Base-by-base conservation (phyloP, 1,140 invertebrate genomes). In the Lethocerus indicus region DNA sequence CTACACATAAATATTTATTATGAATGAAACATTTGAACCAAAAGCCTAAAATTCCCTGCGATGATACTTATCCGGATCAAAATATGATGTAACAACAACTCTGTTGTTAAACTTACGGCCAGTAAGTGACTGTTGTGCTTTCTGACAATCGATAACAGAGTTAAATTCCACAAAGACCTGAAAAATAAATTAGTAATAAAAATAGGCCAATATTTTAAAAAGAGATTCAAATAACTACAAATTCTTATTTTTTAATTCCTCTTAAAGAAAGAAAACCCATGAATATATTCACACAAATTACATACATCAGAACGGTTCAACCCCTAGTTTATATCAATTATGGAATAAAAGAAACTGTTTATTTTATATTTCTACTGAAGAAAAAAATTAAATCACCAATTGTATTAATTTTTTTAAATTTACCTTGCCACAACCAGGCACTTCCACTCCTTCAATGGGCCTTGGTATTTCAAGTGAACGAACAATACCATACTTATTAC, bases 91-190 rank as follows among this genome's bases (percentile, higher is more conserved):
- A 13, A 98, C 93, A 9, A 99, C 96, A 32, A 98, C 93, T 47
- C 95, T 75, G 67, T 96, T 96, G 58, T 91, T 94, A 69, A 99
- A 99, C 67, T 98, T 97, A 41, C 96, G 74, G 42, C 96, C 96
- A 36, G 96, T 94, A 2, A 99, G 70, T 2, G 91, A 88, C 61
- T 98, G 93, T 65, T 98, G 95, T 4, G 95, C 96, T 62, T 95
- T 96, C 65, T 98, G 94, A 66, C 94, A 97, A 59, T 98, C 95
- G 21, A 85, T 77, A 35, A 93, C 80, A 48, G 88, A 89, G 68
- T 87, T 90, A 65, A 98, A 99, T 70, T 99, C 95, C 14, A 99
- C 90, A 71, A 96, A 98, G 21, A 98, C 91, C 84, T 90, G 64
- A 49, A 68, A 70, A 59, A 53, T 46, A 56, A 52, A 52, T 24